phyloP scores from a whole-genome alignment of 1,140 invertebrate species.

The Aphidius ervi region DNA sequence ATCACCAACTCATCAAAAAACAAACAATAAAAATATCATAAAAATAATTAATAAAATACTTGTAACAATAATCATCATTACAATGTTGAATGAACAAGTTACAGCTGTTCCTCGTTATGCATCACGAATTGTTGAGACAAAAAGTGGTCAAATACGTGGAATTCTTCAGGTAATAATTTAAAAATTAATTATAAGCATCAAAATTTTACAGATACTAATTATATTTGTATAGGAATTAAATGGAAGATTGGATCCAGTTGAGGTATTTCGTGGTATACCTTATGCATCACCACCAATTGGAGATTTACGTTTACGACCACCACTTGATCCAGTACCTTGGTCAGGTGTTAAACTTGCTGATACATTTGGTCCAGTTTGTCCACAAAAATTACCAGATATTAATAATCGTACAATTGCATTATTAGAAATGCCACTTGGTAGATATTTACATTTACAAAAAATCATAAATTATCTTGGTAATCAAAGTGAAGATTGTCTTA shows the following conservation, averaged over 20 bases:
- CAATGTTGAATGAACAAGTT: constrained; percentile 27
- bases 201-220: neutral
- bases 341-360: constrained; percentile 70
- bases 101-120: constrained; percentile 49
- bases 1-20: constrained; percentile 29
- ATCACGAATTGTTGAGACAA: constrained; percentile 57
- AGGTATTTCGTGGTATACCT: constrained; percentile 76
- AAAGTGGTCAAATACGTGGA: constrained; percentile 60
- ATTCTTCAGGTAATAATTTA: constrained; percentile 45
- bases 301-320: constrained; percentile 67
- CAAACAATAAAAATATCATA: constrained; percentile 20
- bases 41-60: constrained; percentile 23
- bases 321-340: constrained; percentile 66
- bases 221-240: constrained; percentile 63
- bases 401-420: constrained; percentile 67
- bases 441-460: constrained; percentile 63
- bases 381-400: constrained; percentile 70
- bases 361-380: constrained; percentile 71
- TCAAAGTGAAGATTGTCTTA: constrained; percentile 87
- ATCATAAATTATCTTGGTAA: constrained; percentile 66
- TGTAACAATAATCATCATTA: constrained; percentile 22
- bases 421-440: constrained; percentile 63
- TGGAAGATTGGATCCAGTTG: constrained; percentile 73
- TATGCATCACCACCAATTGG: constrained; percentile 77
- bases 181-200: neutral